Base-by-base conservation (phyloP, 2,113 vertebrate species). In the Anhinga rufa region DNA sequence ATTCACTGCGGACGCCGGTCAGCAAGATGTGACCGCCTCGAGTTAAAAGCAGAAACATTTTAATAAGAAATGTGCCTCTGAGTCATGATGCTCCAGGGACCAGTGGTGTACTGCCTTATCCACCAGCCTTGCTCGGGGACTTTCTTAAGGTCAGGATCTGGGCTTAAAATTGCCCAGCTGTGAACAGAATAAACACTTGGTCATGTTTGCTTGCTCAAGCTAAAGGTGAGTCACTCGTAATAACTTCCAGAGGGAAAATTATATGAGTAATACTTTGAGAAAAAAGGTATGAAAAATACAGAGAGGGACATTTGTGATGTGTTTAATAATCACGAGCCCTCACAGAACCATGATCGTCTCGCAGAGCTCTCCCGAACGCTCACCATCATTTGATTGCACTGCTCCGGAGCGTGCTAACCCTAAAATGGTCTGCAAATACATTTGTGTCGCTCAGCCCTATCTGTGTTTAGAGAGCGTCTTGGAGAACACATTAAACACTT, bases 401-500 rank as follows among this genome's bases (percentile, higher is more conserved):
- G 44, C 83, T 92, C 74, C n/a, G 54, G 62, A 96, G 58, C 8
- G 10, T 29, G 85, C 78, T 95, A 95, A 95, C 94, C 95, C 94
- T 72, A 87, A 88, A 93, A 92, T 12, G 64, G 40, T 95, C 94
- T 86, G 95, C 97, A 96, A 96, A 95, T 17, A 90, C 70, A 85
- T 95, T 88, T 86, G 84, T 86, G 92, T 94, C 29, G 1, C 95
- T 95, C 89, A 82, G 78, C 82, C 64, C 92, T 97, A 40, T 87
- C 94, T 87, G 78, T 92, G 95, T 95, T 95, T 95, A 82, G 88
- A 94, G 93, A 96, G 80, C 3, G 13, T 89, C 95, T 95, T 91
- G 89, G 81, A 95, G 95, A 94, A 95, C 91, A 91, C 87, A 82
- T 95, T 95, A 96, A 97, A 95, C 94, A 96, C 96, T 95, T 95